Conservation (phyloP, 2,113 vertebrate genomes). For the Setophaga petechia region DNA sequence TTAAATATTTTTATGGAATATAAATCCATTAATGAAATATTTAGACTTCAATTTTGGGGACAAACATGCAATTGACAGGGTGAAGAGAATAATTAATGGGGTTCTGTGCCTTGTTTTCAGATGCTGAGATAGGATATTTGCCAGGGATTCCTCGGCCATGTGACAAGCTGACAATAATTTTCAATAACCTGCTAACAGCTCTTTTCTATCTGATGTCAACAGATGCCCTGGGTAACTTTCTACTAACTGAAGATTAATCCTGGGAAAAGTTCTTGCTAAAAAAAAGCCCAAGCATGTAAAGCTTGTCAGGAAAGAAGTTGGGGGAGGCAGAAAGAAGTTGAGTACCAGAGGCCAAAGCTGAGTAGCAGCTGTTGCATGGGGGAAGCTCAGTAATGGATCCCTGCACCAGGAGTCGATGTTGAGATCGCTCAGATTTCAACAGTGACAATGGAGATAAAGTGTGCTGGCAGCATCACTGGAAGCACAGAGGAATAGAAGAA, state of each 20-base stretch:
- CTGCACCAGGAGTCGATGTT: accelerated
- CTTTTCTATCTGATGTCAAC: not conserved
- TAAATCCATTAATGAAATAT: not conserved
- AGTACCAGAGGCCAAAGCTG: not conserved
- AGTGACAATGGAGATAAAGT: not conserved
- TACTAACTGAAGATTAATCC: not conserved
- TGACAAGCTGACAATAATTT: not conserved
- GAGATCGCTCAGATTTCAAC: not conserved
- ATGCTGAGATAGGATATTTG: not conserved
- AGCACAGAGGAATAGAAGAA: not conserved
- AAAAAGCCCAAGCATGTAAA: not conserved
- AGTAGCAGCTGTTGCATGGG: not conserved
- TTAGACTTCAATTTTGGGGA: not conserved
- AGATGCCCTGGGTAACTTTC: not conserved
- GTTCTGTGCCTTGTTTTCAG: not conserved
- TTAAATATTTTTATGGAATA: not conserved
- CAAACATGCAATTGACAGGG: not conserved
- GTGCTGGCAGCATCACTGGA: not conserved
- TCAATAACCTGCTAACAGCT: not conserved
- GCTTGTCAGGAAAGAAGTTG: not conserved
- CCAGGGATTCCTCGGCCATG: not conserved
- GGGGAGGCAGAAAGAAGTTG: not conserved
- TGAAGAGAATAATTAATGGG: not conserved
- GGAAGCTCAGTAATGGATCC: not conserved
- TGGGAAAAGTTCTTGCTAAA: not conserved